phyloP scores from a whole-genome alignment of 2,113 vertebrate genomes.

The Platysteira castanea region DNA sequence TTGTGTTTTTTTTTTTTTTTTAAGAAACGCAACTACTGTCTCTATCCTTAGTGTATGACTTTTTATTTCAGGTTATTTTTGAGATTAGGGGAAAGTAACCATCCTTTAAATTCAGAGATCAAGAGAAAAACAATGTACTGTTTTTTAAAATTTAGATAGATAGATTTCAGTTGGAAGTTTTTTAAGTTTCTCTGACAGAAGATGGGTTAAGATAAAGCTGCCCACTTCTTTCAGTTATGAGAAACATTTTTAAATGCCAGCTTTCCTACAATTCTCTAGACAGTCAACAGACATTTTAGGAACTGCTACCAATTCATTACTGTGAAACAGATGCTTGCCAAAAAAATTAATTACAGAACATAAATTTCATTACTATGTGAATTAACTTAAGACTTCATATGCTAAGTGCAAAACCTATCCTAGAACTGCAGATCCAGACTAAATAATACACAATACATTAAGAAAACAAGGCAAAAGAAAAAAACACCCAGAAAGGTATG shows the following conservation, averaged over 20 bases:
- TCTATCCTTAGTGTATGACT: neutral
- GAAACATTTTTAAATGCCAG: constrained; percentile 22
- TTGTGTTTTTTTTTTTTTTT: neutral
- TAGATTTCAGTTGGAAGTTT: neutral
- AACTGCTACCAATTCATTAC: constrained; percentile 55
- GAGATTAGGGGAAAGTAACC: neutral
- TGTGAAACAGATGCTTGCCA: constrained; percentile 48
- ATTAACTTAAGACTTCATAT: constrained; percentile 19
- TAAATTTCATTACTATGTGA: constrained; percentile 50
- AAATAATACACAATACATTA: neutral
- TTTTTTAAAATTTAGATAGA: neutral
- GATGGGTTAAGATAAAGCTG: neutral
- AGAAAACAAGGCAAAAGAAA: neutral
- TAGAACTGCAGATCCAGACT: neutral
- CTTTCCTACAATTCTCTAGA: constrained; percentile 42
- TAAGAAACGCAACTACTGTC: neutral
- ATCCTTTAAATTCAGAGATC: neutral
- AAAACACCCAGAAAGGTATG: neutral
- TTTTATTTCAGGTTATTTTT: neutral
- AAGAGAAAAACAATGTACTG: neutral
- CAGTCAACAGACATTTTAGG: constrained; percentile 42
- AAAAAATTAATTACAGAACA: constrained; percentile 56
- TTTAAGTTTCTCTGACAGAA: neutral
- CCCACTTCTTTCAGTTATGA: neutral
- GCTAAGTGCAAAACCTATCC: neutral